Evolutionary conservation across 1,140 invertebrate species (phyloP), one percentile per base, ranked within the genome.

Genomic region (Zaprionus tsacasi): DNA sequence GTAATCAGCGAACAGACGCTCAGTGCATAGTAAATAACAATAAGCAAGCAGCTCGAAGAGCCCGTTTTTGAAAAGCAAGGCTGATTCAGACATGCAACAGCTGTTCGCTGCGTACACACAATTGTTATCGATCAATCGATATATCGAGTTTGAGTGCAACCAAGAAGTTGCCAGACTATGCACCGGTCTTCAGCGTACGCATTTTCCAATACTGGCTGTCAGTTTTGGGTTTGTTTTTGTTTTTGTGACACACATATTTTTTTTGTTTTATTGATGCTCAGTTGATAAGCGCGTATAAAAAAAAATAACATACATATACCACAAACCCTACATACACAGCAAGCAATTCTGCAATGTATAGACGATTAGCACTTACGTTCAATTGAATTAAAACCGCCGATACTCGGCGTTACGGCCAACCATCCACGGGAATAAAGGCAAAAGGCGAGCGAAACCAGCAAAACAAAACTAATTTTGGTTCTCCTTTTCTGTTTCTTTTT

Each of bases 211-310:
- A 76, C 73, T 76, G 60, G 36, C 33, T 11, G 40, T 52, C 27
- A 64, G 73, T 60, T 70, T 75, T 57, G 43, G 59, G 59, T 70
- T 76, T 70, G 68, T 70, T 70, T 75, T 70, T 65, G 59, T 70
- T 65, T 54, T 70, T 58, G 48, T 57, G 63, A 52, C 69, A 71
- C 61, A 67, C 27, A 74, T 60, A n/a, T 57, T 45, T 66, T 36
- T 69, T 69, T 72, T 67, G 57, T 63, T 76, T 72, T 76, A 76
- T 76, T 76, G 69, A 72, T 76, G 56, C 56, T 66, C 69, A 57
- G 38, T 72, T 76, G 74, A 76, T 76, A 76, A 76, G 74, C 48
- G 50, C 10, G 33, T 38, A 72, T 66, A 61, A 67, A 45, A 35
- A 33, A 35, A 33, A 43, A 45, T n/a, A 65, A 43, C 43, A 58